These are phyloP conservation scores for Leucophora obtusa DNA, from an alignment of 2,888 invertebrate genomes.

Conservation along the genomic window DNA sequence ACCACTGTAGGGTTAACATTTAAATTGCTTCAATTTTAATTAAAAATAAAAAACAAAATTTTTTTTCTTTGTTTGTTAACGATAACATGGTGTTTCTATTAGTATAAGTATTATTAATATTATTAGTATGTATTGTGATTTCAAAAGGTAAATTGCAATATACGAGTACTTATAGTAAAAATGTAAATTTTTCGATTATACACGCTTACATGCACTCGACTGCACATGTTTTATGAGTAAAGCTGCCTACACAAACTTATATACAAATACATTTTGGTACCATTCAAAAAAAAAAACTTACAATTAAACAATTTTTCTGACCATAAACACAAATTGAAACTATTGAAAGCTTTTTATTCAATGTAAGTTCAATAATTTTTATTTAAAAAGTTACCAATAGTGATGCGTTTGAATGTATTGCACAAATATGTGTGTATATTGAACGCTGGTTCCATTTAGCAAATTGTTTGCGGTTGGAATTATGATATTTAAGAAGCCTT, in stretches of 20 bases:
- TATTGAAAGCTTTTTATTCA: background rate
- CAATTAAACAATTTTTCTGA: constrained; percentile 10
- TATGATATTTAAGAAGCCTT: too few species aligned
- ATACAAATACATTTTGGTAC: background rate
- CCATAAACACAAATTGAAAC: background rate
- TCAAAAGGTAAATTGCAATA: background rate
- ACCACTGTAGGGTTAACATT: background rate
- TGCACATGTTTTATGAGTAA: constrained; percentile 2
- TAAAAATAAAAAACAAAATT: background rate
- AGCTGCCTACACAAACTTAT: background rate
- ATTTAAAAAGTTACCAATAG: background rate
- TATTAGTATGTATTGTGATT: background rate
- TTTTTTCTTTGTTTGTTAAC: background rate
- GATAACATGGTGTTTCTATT: background rate
- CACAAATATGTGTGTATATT: too few species aligned
- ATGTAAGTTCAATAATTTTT: background rate
- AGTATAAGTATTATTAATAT: background rate
- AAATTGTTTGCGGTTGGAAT: too few species aligned
- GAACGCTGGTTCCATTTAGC: too few species aligned
- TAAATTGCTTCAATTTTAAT: background rate
- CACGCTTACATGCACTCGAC: constrained; percentile 22
- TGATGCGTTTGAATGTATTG: background rate
- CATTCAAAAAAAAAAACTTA: background rate
- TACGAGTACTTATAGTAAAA: background rate
- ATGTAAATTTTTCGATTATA: constrained; percentile 11